These are phyloP conservation scores for Aulostomus chinensis DNA, from an alignment of 2,797 vertebrate genomes.

Conservation along the genomic window DNA sequence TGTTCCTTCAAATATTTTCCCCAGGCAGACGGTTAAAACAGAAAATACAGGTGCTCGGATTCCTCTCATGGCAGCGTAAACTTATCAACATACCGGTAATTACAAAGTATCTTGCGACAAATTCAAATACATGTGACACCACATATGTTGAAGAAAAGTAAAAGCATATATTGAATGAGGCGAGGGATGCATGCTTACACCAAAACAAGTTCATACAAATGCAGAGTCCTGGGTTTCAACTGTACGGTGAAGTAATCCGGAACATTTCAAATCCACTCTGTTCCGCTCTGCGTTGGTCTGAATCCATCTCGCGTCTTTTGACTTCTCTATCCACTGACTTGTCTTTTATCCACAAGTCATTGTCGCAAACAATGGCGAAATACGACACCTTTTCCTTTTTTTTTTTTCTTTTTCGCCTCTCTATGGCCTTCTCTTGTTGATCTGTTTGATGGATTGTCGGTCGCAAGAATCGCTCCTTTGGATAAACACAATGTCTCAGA, in stretches of 20 bases:
- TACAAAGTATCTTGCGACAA: slow-evolving; percentile 6
- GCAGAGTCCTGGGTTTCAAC: slow-evolving; percentile 32
- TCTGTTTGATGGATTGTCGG: slow-evolving; percentile 60
- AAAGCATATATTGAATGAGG: background rate
- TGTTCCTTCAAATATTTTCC: slow-evolving; percentile 47
- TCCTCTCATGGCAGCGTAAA: slow-evolving; percentile 10
- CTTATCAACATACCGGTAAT: background rate
- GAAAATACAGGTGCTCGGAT: background rate
- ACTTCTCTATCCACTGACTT: slow-evolving; percentile 53
- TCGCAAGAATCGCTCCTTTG: slow-evolving; percentile 30
- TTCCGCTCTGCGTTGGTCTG: slow-evolving; percentile 26
- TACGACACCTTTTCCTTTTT: slow-evolving; percentile 37
- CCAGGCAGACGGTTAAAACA: background rate
- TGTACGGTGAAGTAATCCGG: slow-evolving; percentile 44
- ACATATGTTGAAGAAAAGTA: background rate
- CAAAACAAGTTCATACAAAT: slow-evolving; percentile 34
- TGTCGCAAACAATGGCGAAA: slow-evolving; percentile 67
- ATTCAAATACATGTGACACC: slow-evolving; percentile 5
- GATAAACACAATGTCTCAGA: slow-evolving; percentile 10
- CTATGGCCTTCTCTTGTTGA: slow-evolving; percentile 30
- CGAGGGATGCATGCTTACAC: slow-evolving; percentile 13
- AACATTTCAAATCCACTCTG: slow-evolving; percentile 11
- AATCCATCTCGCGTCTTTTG: slow-evolving; percentile 53
- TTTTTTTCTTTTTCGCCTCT: too few relatives aligned
- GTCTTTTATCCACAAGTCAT: slow-evolving; percentile 56